Percentiles rank a stretch among this genome's conserved stretches.
Evolutionary conservation across 2,888 invertebrate species (phyloP).

Genomic region (Caenorhabditis sulstoni): DNA sequence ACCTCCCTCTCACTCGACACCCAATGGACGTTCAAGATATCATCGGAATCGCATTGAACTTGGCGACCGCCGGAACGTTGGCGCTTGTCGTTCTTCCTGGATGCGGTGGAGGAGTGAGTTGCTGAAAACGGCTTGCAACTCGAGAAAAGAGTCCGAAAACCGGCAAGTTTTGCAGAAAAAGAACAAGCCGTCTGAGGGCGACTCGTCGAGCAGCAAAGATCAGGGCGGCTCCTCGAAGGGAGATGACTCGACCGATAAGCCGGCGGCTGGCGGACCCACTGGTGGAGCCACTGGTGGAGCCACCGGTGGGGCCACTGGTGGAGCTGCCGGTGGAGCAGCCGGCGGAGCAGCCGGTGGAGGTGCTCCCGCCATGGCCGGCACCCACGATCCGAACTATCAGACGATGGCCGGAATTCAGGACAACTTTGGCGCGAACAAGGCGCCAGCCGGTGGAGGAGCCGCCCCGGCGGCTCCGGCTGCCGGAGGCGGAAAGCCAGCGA

Average conservation of each 20-base stretch:
- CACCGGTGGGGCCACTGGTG: not conserved
- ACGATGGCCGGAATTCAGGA: slow-evolving; percentile 21
- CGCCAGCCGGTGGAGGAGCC: not conserved
- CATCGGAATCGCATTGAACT: slow-evolving; percentile 8
- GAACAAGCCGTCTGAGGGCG: not conserved
- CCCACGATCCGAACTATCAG: slow-evolving; percentile 34
- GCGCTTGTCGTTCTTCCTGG: not conserved
- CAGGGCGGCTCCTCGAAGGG: too few species aligned
- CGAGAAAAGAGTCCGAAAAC: too few species aligned
- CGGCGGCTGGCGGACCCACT: not conserved
- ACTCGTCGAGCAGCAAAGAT: not conserved
- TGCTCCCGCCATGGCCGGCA: not conserved
- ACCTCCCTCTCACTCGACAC: too few species aligned
- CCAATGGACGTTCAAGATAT: slow-evolving; percentile 5
- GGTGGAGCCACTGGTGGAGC: too few species aligned
- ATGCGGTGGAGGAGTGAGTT: slow-evolving; percentile 1
- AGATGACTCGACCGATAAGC: not conserved
- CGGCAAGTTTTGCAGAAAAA: not conserved
- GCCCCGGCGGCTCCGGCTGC: not conserved
- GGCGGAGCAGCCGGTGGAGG: not conserved
- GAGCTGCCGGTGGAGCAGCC: not conserved
- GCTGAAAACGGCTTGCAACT: not conserved
- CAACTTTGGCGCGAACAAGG: slow-evolving; percentile 1
- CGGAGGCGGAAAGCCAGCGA: not conserved
- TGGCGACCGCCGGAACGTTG: not conserved